These are phyloP conservation scores for Zygaena filipendulae DNA, from an alignment of 2,888 invertebrate genomes.

Conservation along the genomic window DNA sequence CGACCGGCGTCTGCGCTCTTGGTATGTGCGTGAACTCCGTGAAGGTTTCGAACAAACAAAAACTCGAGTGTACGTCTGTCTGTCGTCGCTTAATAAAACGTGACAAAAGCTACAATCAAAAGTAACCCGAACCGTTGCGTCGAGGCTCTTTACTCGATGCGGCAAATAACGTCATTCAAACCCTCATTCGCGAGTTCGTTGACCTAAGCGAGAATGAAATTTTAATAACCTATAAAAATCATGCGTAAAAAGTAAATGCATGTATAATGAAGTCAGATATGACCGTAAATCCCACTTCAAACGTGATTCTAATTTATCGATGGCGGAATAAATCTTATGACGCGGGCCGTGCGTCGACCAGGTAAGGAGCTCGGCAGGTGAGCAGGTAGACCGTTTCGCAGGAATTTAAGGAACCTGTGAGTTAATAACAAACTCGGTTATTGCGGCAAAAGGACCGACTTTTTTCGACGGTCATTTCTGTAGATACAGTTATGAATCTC, in stretches of 20 bases:
- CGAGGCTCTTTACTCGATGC: too few species aligned
- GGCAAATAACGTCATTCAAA: too few species aligned
- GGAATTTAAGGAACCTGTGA: constrained; percentile 30
- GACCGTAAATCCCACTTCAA: constrained; percentile 23
- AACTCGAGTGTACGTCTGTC: too few species aligned
- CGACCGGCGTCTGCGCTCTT: constrained; percentile 26
- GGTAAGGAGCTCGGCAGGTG: constrained; percentile 33
- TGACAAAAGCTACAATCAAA: too few species aligned
- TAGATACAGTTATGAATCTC: constrained; percentile 41
- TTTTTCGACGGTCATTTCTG: constrained; percentile 49
- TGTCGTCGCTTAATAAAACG: too few species aligned
- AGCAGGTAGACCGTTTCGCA: constrained; percentile 50
- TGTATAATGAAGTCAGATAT: constrained; percentile 43
- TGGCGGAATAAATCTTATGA: constrained; percentile 44
- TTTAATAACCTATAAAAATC: too few species aligned
- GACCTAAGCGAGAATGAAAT: too few species aligned
- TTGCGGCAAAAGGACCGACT: constrained; percentile 21
- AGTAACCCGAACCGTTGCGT: too few species aligned
- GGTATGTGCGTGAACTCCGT: too few species aligned
- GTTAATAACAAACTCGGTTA: constrained; percentile 27
- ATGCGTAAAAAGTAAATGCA: too few species aligned
- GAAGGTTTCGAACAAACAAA: constrained; percentile 1
- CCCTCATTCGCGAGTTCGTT: too few species aligned
- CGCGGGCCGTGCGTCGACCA: too few species aligned
- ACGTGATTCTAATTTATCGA: constrained; percentile 52